Evolutionary conservation across 1,140 invertebrate genomes (phyloP).

Genomic region (Drosophila tsacasi): DNA sequence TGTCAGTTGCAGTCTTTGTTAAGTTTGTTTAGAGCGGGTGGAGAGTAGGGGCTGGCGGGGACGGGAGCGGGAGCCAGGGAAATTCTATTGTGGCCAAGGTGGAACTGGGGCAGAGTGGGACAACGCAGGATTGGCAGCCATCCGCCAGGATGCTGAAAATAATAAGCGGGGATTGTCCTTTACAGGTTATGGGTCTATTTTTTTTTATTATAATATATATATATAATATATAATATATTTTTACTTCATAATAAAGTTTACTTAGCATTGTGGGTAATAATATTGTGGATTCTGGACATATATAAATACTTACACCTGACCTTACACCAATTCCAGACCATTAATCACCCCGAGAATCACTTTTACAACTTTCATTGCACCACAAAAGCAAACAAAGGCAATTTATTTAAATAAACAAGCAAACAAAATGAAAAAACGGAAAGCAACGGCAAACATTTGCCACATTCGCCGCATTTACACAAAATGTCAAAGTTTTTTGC

Average conservation of each 20-base stretch:
- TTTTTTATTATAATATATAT: no score
- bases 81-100: slow-evolving; percentile 51
- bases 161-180: slow-evolving; percentile 13
- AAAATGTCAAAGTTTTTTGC: slow-evolving; percentile 83
- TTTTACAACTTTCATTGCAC: slow-evolving; percentile 31
- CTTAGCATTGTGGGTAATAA: not conserved
- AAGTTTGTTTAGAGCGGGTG: slow-evolving; percentile 51
- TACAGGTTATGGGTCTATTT: not conserved
- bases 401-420: slow-evolving; percentile 51
- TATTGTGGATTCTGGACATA: not conserved
- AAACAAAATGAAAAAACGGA: slow-evolving; percentile 29
- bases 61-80: slow-evolving; percentile 20
- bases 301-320: not conserved
- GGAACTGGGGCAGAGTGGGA: slow-evolving; percentile 16
- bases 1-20: slow-evolving; percentile 83
- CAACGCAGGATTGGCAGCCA: slow-evolving; percentile 22
- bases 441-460: slow-evolving; percentile 62
- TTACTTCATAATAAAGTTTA: not conserved
- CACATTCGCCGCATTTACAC: slow-evolving; percentile 64
- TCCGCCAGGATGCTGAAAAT: slow-evolving; percentile 6
- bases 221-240: no score
- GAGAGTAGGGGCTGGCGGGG: slow-evolving; percentile 13
- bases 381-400: slow-evolving; percentile 24
- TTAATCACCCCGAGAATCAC: slow-evolving; percentile 19
- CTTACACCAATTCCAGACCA: slow-evolving; percentile 22